A percentile compares a stretch with the other conserved stretches of the same genome.
Conservation (phyloP, 2,113 vertebrate species). For the Peucedramus taeniatus region DNA sequence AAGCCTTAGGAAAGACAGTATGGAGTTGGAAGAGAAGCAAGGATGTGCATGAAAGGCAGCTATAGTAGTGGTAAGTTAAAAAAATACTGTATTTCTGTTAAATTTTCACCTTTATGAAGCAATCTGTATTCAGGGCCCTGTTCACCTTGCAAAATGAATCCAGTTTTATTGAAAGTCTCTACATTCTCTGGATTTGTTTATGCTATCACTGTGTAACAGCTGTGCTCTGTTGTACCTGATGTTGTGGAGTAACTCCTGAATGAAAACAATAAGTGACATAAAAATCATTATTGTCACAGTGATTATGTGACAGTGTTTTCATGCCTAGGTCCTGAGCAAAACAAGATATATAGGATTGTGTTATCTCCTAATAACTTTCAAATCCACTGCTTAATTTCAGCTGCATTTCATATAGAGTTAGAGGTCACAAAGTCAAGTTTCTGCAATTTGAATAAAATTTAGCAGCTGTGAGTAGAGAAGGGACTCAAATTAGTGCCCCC, state of each 20-base stretch:
- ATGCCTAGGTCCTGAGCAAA: not conserved
- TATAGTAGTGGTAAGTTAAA: not conserved
- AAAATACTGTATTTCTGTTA: not conserved
- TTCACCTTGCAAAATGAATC: not conserved
- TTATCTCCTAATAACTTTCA: not conserved
- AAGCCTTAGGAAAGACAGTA: not conserved
- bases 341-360: not conserved
- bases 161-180: not conserved
- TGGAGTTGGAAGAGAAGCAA: not conserved
- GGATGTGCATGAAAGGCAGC: not conserved
- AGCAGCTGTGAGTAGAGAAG: not conserved
- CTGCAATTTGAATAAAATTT: slow-evolving; percentile 7
- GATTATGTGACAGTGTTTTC: not conserved
- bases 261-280: not conserved
- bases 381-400: not conserved
- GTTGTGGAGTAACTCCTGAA: slow-evolving; percentile 2
- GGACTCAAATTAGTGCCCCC: not conserved
- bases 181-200: not conserved
- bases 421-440: slow-evolving; percentile 9
- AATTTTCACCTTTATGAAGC: not conserved
- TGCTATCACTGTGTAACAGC: not conserved
- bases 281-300: slow-evolving; percentile 9
- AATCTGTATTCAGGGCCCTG: not conserved
- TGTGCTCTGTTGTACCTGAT: not conserved
- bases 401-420: not conserved